Evolutionary conservation across 2,888 invertebrate species (phyloP), one percentile per base, ranked within the genome.

Genomic region (Cryptocephalus moraei): DNA sequence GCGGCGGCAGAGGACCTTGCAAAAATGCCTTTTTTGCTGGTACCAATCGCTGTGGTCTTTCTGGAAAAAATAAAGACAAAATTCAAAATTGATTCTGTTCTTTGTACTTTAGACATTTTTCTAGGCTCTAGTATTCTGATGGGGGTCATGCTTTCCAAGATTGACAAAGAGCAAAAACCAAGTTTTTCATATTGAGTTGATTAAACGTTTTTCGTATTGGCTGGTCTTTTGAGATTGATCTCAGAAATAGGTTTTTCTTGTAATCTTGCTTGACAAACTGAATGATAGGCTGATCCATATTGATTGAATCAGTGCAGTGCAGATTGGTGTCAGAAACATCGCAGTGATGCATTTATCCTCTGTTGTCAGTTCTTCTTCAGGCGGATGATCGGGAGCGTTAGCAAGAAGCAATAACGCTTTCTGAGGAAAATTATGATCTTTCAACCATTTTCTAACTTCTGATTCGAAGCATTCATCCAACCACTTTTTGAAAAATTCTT

Each of bases 211-310:
- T 45, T 46, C 46, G 42, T 46, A 44, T 44, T 43, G 40, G 43
- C 13, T 46, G 50, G 39, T 49, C 47, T 47, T 47, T 47, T 44
- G 47, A 44, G 34, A 49, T 22, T 39, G 43, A 45, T 12, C 33
- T 44, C 43, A 49, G 22, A 33, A 50, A 46, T 12, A 49, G 40
- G 9, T 47, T 45, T 48, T 46, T 50, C 41, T 43, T 46, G 34
- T 49, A 49, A 34, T 50, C 45, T 53, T 52, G 53, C 56, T 59
- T 61, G 9, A 59, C 49, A 56, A 50, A 50, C 49, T 62, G 57
- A 55, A 61, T 62, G 45, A 62, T 48, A 43, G 59, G 41, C 53
- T 61, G 61, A 33, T 62, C 60, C 60, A 63, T 58, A n/a, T n/a
- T n/a, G n/a, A n/a, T n/a, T 62, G 61, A 49, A 62, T 59, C 49